Conservation (phyloP, 2,113 vertebrate species). For the Jaculus jaculus region DNA sequence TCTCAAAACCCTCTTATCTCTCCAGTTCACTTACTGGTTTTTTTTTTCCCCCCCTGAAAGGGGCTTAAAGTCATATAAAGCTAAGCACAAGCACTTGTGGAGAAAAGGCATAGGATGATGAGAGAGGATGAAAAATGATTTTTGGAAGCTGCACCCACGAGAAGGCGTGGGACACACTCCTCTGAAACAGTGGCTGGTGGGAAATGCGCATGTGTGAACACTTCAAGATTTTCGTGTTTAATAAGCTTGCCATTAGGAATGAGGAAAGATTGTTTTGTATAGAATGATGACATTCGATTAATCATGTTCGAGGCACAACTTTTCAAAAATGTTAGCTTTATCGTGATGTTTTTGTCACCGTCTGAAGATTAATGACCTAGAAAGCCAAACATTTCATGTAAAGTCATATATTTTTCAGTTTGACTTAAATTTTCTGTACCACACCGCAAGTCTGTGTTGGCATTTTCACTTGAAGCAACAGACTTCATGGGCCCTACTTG, state of each 20-base stretch:
- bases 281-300: constrained; percentile 78
- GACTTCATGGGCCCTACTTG: constrained; percentile 66
- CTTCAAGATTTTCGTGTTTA: not conserved
- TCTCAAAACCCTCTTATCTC: no score
- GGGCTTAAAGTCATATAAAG: no score
- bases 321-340: constrained; percentile 73
- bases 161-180: not conserved
- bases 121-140: not conserved
- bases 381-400: constrained; percentile 77
- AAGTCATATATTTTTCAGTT: constrained; percentile 74
- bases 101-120: not conserved
- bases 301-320: constrained; percentile 50
- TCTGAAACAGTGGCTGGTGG: not conserved
- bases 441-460: constrained; percentile 50
- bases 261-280: constrained; percentile 71
- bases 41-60: no score
- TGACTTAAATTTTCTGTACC: constrained; percentile 70
- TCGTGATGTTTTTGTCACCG: constrained; percentile 80
- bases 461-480: constrained; percentile 68
- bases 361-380: constrained; percentile 67
- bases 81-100: no score
- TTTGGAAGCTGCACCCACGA: not conserved
- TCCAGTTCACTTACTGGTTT: no score
- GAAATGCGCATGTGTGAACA: not conserved
- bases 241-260: constrained; percentile 66